These are phyloP conservation scores for Sebastes goodei DNA, from an alignment of 2,797 vertebrate genomes.

Conservation along the genomic window DNA sequence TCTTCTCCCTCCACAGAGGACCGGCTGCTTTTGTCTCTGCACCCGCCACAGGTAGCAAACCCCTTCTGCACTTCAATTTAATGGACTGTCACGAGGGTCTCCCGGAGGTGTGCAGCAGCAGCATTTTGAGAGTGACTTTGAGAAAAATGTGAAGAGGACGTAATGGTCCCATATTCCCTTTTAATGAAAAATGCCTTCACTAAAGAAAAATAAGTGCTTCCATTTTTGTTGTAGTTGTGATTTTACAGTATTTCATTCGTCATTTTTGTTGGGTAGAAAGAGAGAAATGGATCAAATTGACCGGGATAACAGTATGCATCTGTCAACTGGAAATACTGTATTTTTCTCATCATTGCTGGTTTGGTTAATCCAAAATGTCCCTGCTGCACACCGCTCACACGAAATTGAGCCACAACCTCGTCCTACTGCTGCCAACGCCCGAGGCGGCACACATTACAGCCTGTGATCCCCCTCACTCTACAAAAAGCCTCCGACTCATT, in stretches of 20 bases:
- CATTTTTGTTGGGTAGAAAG: not conserved
- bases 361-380: constrained; percentile 26
- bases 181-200: not conserved
- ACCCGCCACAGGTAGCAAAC: constrained; percentile 34
- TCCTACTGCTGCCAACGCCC: constrained; percentile 38
- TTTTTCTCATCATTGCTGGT: not conserved
- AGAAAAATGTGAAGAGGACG: constrained; percentile 32
- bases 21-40: constrained; percentile 34
- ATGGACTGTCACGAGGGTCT: constrained; percentile 54
- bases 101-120: constrained; percentile 30
- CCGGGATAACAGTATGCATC: not conserved
- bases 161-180: not conserved
- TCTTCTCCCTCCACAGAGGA: constrained; percentile 49
- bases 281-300: not conserved
- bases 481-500: constrained; percentile 45
- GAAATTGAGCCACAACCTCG: constrained; percentile 32
- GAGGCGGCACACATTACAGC: constrained; percentile 41
- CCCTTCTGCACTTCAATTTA: constrained; percentile 48
- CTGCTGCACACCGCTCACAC: constrained; percentile 16
- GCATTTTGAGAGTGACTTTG: constrained; percentile 44
- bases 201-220: not conserved
- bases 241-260: not conserved
- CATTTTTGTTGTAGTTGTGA: not conserved
- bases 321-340: not conserved
- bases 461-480: constrained; percentile 36